Conservation (phyloP, 2,797 vertebrate genomes). For the Lycodopsis pacificus region DNA sequence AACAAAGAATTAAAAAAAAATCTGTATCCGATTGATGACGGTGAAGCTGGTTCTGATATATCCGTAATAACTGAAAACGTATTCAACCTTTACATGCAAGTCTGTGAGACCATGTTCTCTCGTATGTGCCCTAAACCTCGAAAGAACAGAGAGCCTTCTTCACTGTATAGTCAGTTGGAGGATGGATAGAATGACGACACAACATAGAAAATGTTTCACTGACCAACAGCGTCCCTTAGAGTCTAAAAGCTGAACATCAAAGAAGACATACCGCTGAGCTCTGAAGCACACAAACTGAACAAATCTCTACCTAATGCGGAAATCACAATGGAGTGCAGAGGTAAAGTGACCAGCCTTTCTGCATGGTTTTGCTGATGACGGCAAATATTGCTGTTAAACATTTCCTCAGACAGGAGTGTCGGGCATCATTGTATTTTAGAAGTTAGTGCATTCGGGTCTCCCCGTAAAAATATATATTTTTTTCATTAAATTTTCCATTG, state of each 20-base stretch:
- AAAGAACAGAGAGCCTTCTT: constrained; percentile 1
- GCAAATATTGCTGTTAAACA: too few species aligned
- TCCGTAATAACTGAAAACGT: background rate
- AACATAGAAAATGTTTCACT: background rate
- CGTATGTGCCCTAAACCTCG: background rate
- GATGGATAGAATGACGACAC: constrained; percentile 2
- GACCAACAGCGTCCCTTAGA: constrained; percentile 71
- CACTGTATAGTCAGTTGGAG: background rate
- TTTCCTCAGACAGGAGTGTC: too few species aligned
- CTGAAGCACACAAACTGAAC: background rate
- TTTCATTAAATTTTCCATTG: too few species aligned
- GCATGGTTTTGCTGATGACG: too few species aligned
- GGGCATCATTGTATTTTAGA: too few species aligned
- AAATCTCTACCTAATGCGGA: background rate
- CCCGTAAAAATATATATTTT: too few species aligned
- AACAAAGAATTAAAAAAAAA: fast-evolving
- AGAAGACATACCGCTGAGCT: fast-evolving
- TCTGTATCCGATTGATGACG: background rate
- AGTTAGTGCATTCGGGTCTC: too few species aligned
- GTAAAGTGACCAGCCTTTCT: too few species aligned
- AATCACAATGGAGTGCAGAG: too few species aligned
- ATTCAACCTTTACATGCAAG: background rate
- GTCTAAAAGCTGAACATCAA: constrained; percentile 13
- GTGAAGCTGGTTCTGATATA: background rate
- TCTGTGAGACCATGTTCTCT: background rate